Evolutionary conservation across 2,113 vertebrate species (phyloP), one percentile per base, ranked within the genome.

Genomic region (Halcyon senegalensis): DNA sequence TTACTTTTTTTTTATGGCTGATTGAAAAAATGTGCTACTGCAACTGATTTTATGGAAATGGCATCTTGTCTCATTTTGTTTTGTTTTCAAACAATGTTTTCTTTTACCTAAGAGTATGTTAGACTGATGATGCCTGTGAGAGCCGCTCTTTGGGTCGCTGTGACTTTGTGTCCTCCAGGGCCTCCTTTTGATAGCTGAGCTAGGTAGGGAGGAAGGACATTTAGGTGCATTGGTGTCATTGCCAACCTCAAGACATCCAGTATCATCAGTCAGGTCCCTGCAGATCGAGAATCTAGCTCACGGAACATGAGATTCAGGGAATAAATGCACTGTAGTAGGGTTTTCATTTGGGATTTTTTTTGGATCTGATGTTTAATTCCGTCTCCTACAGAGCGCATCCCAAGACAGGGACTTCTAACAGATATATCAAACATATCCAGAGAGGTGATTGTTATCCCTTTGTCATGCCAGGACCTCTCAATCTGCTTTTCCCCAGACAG

Each of bases 381-480:
- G 30, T 46, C 37, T 89, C 51, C 64, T 84, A 78, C 39, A 64
- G 17, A 81, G n/a, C 39, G 41, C 56, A 67, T 89, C 55, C 72
- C 60, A 82, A 91, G 75, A 76, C 59, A 84, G 51, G 18, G 41
- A 81, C 69, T 81, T 94, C 76, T 93, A 60, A 58, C 21, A 84
- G 51, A 77, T 85, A 39, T 39, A 85, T 66, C 88, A 93, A 77
- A 77, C 56, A 33, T 70, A 89, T 67, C 72, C 64, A 90, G 58
- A 87, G 68, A 90, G 59, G 20, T 91, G 74, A 68, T 88, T 93
- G 89, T 90, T 86, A 85, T 92, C 84, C 37, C 91, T 86, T 73
- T 7, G 20, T 31, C 39, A 31, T 50, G 55, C 84, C 37, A 89
- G 41, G 43, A 90, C 35, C 27, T 88, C 72, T 95, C 69, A 77